Conservation (phyloP, 2,797 vertebrate genomes). For the Xenops minutus region DNA sequence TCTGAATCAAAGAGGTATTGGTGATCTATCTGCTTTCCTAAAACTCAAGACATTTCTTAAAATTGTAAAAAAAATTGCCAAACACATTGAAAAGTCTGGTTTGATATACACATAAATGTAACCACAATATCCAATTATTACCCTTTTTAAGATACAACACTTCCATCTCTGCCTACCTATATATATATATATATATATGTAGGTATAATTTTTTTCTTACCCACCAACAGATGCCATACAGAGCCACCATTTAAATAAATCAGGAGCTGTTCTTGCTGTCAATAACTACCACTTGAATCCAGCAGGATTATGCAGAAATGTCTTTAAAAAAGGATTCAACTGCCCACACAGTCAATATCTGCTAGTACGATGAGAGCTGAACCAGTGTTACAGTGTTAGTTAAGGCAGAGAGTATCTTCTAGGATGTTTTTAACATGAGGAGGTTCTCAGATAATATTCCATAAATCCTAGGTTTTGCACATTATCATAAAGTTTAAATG, state of each 20-base stretch:
- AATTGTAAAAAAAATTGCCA: background rate
- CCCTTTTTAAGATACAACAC: background rate
- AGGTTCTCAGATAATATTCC: background rate
- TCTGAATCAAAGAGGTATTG: background rate
- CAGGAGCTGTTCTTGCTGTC: background rate
- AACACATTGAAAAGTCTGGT: background rate
- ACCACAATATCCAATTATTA: background rate
- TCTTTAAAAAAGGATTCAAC: background rate
- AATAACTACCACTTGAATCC: background rate
- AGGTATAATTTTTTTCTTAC: background rate
- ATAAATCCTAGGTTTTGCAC: background rate
- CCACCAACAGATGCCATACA: background rate
- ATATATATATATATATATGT: no score
- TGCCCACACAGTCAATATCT: background rate
- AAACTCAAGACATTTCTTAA: background rate
- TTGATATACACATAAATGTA: background rate
- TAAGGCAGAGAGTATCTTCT: background rate
- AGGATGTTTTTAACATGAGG: background rate
- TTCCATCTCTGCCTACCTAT: background rate
- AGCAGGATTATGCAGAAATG: background rate
- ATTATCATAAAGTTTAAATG: background rate
- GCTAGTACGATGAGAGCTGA: background rate
- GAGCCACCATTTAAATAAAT: background rate
- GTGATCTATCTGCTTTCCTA: background rate
- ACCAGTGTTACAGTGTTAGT: background rate